These are phyloP conservation scores for Pipistrellus kuhlii DNA, from an alignment of 2,797 vertebrate genomes.

Conservation along the genomic window DNA sequence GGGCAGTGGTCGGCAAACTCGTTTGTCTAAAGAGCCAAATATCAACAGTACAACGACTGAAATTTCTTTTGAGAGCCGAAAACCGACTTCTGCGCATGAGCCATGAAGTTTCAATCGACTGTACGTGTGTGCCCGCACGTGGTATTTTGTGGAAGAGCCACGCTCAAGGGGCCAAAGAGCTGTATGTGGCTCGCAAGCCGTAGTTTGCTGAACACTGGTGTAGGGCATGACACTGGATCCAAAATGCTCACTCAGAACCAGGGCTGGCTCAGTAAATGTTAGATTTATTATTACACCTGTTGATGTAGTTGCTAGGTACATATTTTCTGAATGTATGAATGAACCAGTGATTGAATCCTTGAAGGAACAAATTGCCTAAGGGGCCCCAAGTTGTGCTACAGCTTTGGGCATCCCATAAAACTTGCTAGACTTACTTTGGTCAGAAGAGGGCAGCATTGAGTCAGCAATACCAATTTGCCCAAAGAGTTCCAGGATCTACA, in stretches of 20 bases:
- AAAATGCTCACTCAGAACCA: constrained; percentile 18
- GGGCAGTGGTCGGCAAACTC: no score
- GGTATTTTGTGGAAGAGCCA: no score
- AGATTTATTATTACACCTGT: background rate
- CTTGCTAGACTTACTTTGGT: background rate
- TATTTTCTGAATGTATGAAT: background rate
- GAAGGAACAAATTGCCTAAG: background rate
- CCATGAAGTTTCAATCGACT: no score
- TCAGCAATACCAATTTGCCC: background rate
- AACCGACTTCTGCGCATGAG: no score
- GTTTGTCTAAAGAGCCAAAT: no score
- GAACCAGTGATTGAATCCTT: background rate
- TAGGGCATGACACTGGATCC: background rate
- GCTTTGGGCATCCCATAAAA: background rate
- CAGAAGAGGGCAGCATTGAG: constrained; percentile 78
- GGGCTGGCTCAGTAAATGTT: background rate
- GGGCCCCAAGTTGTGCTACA: background rate
- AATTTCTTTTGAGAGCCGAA: no score
- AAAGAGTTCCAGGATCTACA: background rate
- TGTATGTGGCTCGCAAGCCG: no score
- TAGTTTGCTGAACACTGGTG: no score
- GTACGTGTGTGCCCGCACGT: no score
- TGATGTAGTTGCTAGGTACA: background rate
- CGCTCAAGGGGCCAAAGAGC: no score
- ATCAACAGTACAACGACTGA: no score